Conservation (phyloP, 2,888 invertebrate species). For the Dione vanillae region DNA sequence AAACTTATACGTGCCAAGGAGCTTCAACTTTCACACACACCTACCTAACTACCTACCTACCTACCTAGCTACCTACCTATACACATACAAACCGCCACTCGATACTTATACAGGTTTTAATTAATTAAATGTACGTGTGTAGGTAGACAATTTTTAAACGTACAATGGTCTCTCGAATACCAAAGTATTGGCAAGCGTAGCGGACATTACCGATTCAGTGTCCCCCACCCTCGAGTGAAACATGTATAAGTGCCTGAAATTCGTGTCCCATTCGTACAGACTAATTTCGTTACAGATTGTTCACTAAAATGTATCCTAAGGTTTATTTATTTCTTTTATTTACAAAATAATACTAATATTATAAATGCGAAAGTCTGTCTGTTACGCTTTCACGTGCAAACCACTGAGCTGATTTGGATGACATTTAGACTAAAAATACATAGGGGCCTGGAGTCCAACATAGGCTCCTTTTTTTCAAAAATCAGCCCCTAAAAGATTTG, state of each 20-base stretch:
- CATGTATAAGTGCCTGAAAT: constrained; percentile 25
- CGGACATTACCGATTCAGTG: constrained; percentile 27
- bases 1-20: too few species aligned
- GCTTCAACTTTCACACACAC: too few species aligned
- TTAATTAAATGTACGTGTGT: neutral
- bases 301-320: neutral
- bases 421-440: too few species aligned
- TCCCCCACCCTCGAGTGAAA: constrained; percentile 19
- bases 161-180: constrained; percentile 1
- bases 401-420: too few species aligned
- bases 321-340: too few species aligned
- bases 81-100: neutral
- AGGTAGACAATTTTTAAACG: constrained; percentile 5
- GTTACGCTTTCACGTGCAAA: too few species aligned
- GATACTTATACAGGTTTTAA: neutral
- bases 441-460: too few species aligned
- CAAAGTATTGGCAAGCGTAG: constrained; percentile 21
- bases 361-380: too few species aligned
- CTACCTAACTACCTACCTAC: neutral
- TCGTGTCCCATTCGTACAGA: constrained; percentile 17
- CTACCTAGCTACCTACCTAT: neutral
- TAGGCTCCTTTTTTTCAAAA: too few species aligned
- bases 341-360: too few species aligned
- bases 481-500: too few species aligned
- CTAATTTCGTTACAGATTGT: neutral